These are phyloP conservation scores for Zootoca vivipara DNA, from an alignment of 2,113 vertebrate species.

Conservation along the genomic window DNA sequence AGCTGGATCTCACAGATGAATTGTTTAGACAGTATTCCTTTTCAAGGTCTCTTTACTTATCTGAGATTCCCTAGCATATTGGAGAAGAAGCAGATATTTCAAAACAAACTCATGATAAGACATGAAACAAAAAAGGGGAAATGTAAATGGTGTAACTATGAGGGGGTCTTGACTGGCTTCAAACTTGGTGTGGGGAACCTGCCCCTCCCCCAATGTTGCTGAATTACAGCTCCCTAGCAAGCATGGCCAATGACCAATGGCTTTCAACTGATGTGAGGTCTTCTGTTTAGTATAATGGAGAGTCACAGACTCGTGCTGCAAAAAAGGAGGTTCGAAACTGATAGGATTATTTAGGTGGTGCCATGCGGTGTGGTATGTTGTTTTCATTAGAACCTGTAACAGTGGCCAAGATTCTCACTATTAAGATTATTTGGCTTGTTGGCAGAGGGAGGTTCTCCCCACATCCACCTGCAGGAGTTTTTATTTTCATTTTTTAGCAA, in stretches of 20 bases:
- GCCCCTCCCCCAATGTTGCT: too few relatives aligned
- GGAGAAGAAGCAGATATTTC: not conserved
- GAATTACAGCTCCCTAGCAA: too few relatives aligned
- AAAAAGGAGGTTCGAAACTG: not conserved
- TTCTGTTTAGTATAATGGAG: not conserved
- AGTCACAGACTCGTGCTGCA: not conserved
- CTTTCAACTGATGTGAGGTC: not conserved
- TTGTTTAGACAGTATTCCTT: not conserved
- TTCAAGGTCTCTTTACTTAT: not conserved
- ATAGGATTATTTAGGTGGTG: not conserved
- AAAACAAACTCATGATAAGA: not conserved
- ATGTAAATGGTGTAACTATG: not conserved
- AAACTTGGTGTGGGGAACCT: too few relatives aligned
- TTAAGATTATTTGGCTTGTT: not conserved
- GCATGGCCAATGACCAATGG: too few relatives aligned
- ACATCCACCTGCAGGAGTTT: not conserved
- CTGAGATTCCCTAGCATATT: not conserved
- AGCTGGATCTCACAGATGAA: slow-evolving; percentile 3
- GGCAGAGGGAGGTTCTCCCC: not conserved
- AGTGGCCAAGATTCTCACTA: not conserved
- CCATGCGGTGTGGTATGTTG: not conserved
- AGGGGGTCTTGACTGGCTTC: not conserved
- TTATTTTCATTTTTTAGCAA: not conserved
- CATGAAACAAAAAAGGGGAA: not conserved
- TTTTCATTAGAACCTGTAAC: not conserved